A percentile compares a stretch with the other conserved stretches of the same genome.
Conservation (phyloP, 2,888 invertebrate species). For the Cryptocephalus moraei region DNA sequence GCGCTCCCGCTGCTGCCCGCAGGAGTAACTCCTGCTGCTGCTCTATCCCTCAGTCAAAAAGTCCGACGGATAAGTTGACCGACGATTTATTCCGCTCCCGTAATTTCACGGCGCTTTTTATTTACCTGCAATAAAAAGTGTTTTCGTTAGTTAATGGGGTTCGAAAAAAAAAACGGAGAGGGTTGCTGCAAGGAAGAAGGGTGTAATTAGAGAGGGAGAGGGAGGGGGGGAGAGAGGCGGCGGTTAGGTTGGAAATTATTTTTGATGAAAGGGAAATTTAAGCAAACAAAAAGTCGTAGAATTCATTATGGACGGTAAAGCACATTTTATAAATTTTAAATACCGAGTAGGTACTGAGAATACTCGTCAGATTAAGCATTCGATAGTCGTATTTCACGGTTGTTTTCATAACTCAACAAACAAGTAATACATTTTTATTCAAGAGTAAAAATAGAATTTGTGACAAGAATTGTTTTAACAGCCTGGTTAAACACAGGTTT, state of each 20-base stretch:
- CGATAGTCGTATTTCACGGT: too few relatives aligned
- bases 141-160: conserved; percentile 10
- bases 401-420: too few relatives aligned
- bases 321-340: too few relatives aligned
- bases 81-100: conserved; percentile 8
- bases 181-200: conserved; percentile 1
- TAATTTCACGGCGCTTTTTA: conserved; percentile 6
- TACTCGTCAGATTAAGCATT: too few relatives aligned
- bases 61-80: neutral
- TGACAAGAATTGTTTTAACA: too few relatives aligned
- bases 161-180: neutral
- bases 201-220: neutral
- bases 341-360: too few relatives aligned
- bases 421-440: too few relatives aligned
- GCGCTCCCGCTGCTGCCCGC: conserved; percentile 1
- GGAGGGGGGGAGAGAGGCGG: neutral
- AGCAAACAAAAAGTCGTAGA: too few relatives aligned
- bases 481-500: too few relatives aligned
- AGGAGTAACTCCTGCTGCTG: neutral
- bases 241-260: neutral
- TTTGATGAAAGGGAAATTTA: too few relatives aligned
- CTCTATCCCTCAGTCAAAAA: neutral
- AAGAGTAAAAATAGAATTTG: too few relatives aligned
- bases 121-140: conserved; percentile 12
- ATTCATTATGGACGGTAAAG: too few relatives aligned